Percentiles rank a stretch among this genome's conserved stretches.
Conservation (phyloP, 2,113 vertebrate genomes). For the Naja naja region DNA sequence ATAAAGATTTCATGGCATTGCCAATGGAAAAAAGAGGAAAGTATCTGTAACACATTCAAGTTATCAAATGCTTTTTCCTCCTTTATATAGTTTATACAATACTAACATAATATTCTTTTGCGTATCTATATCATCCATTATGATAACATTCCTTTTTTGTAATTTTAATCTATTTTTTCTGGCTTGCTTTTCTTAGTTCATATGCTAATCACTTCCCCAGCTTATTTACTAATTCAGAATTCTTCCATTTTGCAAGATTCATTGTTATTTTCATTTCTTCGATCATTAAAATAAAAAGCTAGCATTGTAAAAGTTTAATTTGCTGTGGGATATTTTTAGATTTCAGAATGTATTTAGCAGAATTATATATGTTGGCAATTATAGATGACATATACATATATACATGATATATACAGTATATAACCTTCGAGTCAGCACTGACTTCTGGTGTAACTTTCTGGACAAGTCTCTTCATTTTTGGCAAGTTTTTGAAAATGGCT, state of each 20-base stretch:
- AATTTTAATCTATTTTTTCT: neutral
- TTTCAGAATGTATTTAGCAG: neutral
- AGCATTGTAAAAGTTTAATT: neutral
- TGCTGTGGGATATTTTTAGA: too few relatives aligned
- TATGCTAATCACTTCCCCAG: neutral
- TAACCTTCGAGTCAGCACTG: neutral
- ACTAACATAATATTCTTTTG: neutral
- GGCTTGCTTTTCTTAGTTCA: neutral
- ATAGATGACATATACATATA: neutral
- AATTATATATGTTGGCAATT: neutral
- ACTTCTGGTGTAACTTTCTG: neutral
- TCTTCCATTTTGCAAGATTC: neutral
- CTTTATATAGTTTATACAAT: neutral
- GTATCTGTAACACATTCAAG: neutral
- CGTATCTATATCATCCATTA: neutral
- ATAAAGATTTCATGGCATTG: neutral
- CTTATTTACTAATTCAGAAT: neutral
- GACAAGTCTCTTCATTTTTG: neutral
- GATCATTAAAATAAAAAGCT: neutral
- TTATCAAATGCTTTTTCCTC: neutral
- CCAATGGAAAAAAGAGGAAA: neutral
- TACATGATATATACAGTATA: neutral
- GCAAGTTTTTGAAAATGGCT: neutral
- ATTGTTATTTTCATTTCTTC: neutral
- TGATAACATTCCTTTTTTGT: neutral